Conservation (phyloP, 2,797 vertebrate genomes). For the Pantherophis vulpinus region DNA sequence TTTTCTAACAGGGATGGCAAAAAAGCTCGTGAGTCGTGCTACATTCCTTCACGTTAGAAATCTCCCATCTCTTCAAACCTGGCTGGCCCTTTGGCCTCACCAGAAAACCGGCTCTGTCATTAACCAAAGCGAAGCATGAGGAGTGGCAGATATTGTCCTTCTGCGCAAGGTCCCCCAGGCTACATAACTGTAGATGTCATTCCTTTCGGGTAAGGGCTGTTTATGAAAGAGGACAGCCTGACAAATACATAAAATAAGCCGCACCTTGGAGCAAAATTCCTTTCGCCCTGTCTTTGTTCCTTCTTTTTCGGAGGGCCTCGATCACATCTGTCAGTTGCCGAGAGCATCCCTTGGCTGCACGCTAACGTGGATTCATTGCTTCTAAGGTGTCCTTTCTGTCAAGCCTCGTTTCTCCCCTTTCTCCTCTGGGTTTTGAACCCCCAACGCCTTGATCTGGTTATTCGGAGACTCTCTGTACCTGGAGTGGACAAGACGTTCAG, state of each 20-base stretch:
- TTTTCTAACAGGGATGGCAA: not conserved
- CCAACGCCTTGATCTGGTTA: not conserved
- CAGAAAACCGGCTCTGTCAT: not conserved
- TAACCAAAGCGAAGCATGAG: not conserved
- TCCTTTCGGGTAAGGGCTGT: not conserved
- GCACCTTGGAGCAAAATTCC: not conserved
- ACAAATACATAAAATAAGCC: not conserved
- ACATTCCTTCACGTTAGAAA: not conserved
- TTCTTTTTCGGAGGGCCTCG: not conserved
- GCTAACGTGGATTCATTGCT: not conserved
- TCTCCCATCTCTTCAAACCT: too few relatives aligned
- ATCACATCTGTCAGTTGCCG: not conserved
- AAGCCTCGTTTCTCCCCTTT: not conserved
- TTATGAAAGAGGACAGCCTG: not conserved
- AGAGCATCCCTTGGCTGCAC: not conserved
- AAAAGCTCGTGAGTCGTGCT: not conserved
- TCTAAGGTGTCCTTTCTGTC: not conserved
- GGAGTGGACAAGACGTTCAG: conserved; percentile 22
- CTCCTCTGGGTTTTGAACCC: not conserved
- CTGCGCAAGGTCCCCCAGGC: not conserved
- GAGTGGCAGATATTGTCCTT: not conserved
- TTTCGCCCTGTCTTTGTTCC: not conserved
- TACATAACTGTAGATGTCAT: not conserved
- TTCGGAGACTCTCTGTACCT: conserved; percentile 17
- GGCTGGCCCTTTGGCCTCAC: not conserved